Base-by-base conservation (phyloP, 1,140 invertebrate genomes). In the Lithobius niger region DNA sequence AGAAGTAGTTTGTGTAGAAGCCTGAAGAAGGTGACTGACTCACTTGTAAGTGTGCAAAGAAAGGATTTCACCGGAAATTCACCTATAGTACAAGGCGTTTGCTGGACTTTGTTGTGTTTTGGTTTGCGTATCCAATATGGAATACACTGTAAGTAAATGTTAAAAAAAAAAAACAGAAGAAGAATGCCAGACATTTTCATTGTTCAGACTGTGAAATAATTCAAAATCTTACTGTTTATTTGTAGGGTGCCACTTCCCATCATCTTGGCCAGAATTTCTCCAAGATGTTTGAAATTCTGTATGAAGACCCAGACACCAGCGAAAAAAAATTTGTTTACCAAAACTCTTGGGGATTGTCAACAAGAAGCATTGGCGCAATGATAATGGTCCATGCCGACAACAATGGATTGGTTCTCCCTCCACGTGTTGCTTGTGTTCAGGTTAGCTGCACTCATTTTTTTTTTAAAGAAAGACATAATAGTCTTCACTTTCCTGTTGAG, bases 231-330 rank as follows among this genome's bases (percentile, higher is more conserved):
- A n/a, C n/a, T n/a, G n/a, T n/a, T 13, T 10, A 49, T 13, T 56
- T 57, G 21, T 61, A 84, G 81, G 92, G 92, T 26, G 97, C 82
- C 0, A 99, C 97, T 0, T 98, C 94, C 56, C 96, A 99, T 76
- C 90, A 97, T 71, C 73, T 99, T 22, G 97, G 96, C 0, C 95
- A 98, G 74, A 99, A 99, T 70, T 99, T 99, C 68, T 95, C 93
- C 0, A 96, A 95, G 73, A 99, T 99, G 94, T 99, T 99, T 74
- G 91, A 98, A 59, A 95, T 99, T 57, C 77, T 86, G 3, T 92
- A 83, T 66, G 93, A 99, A 70, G 86, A 97, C 70, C 89, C 88
- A 2, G 84, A 88, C 58, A 93, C 88, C 4, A 78, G 86, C 55
- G 84, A 94, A 65, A 92, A 94, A 66, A 79, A 82, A 62, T 95